These are phyloP conservation scores for Axea sp. DNA, from an alignment of 2,888 invertebrate genomes.

Conservation along the genomic window DNA sequence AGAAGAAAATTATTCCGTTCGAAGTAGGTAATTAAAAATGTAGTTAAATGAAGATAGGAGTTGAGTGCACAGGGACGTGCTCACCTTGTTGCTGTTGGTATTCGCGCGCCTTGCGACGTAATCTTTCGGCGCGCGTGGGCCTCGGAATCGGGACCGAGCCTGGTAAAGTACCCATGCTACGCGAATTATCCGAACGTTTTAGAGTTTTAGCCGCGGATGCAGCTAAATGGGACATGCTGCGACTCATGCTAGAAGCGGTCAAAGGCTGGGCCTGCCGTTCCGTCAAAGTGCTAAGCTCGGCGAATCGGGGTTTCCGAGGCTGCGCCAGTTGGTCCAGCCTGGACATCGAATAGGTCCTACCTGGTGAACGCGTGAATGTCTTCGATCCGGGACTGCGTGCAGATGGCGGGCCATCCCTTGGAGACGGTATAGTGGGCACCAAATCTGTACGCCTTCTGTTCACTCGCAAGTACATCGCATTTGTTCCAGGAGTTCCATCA, in stretches of 20 bases:
- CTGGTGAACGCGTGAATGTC: constrained; percentile 82
- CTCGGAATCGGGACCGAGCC: constrained; percentile 72
- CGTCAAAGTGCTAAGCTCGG: constrained; percentile 72
- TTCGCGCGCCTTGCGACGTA: constrained; percentile 77
- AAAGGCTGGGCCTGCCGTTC: constrained; percentile 72
- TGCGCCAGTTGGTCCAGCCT: constrained; percentile 92
- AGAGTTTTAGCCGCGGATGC: constrained; percentile 76
- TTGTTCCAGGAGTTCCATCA: constrained; percentile 71
- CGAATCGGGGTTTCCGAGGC: constrained; percentile 82
- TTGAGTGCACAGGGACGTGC: constrained; percentile 71
- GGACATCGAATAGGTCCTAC: constrained; percentile 96
- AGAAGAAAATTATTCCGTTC: background rate
- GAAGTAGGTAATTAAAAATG: background rate
- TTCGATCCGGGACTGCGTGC: constrained; percentile 75
- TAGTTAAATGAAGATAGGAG: constrained; percentile 56
- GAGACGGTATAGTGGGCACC: constrained; percentile 92
- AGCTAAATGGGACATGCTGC: constrained; percentile 87
- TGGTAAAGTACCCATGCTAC: constrained; percentile 78
- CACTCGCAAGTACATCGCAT: constrained; percentile 87
- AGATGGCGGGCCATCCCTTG: constrained; percentile 81
- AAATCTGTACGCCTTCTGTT: constrained; percentile 93
- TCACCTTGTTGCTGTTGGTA: constrained; percentile 76
- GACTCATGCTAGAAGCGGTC: constrained; percentile 82
- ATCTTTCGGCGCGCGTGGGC: constrained; percentile 76
- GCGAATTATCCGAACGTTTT: constrained; percentile 78